Percentiles rank a stretch among this genome's conserved stretches.
Evolutionary conservation across 2,797 vertebrate species (phyloP).

Genomic region (Phrynocephalus vlangalii): DNA sequence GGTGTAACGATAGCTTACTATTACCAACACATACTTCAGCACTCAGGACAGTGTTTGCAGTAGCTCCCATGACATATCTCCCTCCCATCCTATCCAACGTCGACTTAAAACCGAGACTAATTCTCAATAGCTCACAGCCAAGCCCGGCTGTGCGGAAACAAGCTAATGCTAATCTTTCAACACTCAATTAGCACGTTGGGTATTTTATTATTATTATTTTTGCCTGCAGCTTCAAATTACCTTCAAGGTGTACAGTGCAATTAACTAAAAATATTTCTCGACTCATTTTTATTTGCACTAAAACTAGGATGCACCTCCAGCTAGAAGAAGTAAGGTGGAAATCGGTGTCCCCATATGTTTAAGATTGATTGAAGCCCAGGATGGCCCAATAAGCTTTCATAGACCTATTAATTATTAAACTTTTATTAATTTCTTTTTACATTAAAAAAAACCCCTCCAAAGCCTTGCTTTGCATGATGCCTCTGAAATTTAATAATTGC

Average conservation of each 20-base stretch:
- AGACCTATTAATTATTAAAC: slow-evolving; percentile 67
- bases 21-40: not conserved
- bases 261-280: slow-evolving; percentile 73
- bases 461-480: slow-evolving; percentile 15
- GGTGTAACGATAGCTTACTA: not conserved
- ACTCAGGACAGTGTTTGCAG: not conserved
- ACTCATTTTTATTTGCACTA: slow-evolving; percentile 69
- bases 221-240: slow-evolving; percentile 73
- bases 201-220: slow-evolving; percentile 70
- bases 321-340: slow-evolving; percentile 62
- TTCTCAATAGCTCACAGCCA: not conserved
- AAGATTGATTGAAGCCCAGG: slow-evolving; percentile 63
- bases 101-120: not conserved
- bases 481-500: slow-evolving; percentile 43
- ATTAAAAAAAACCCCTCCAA: slow-evolving; percentile 1
- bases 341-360: slow-evolving; percentile 65
- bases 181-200: slow-evolving; percentile 66
- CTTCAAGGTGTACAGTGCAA: slow-evolving; percentile 71
- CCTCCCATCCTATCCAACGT: no score
- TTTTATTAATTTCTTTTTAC: slow-evolving; percentile 53
- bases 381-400: slow-evolving; percentile 56
- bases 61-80: not conserved
- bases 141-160: not conserved
- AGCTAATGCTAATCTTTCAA: slow-evolving; percentile 60
- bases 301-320: slow-evolving; percentile 65